These are phyloP conservation scores for Paracyclopina nana DNA, from an alignment of 1,140 invertebrate species.

Conservation along the genomic window DNA sequence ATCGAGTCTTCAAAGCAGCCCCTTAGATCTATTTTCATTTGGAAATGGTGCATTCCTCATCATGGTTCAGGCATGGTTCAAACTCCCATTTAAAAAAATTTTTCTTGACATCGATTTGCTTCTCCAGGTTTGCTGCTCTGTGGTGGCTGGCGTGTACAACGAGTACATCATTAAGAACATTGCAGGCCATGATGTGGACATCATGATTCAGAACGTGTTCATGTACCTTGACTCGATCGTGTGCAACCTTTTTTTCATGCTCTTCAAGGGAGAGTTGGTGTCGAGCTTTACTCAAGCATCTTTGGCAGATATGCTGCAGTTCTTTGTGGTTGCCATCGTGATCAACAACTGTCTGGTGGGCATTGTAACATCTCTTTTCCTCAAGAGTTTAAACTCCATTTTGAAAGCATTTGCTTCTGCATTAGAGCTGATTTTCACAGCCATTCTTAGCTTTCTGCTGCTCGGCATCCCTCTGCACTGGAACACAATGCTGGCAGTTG, in stretches of 20 bases:
- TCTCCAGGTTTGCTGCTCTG: slow-evolving; percentile 72
- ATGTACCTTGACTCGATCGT: slow-evolving; percentile 89
- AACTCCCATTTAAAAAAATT: neutral
- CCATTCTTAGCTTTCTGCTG: slow-evolving; percentile 53
- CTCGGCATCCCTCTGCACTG: slow-evolving; percentile 66
- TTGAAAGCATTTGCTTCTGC: slow-evolving; percentile 90
- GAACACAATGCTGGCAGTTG: slow-evolving; percentile 60
- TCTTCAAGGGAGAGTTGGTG: slow-evolving; percentile 37
- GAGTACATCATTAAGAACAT: slow-evolving; percentile 73
- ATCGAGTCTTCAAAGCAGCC: slow-evolving; percentile 13
- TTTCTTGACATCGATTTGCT: slow-evolving; percentile 20
- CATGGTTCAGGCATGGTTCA: slow-evolving; percentile 31
- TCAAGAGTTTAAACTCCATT: slow-evolving; percentile 82
- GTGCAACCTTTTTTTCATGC: slow-evolving; percentile 52
- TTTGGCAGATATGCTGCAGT: slow-evolving; percentile 31
- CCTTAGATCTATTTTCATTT: slow-evolving; percentile 24
- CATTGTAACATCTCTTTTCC: slow-evolving; percentile 79
- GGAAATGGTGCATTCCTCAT: slow-evolving; percentile 51
- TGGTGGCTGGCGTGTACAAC: slow-evolving; percentile 85
- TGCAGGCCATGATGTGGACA: slow-evolving; percentile 55
- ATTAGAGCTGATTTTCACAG: slow-evolving; percentile 74
- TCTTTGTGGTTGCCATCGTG: slow-evolving; percentile 56
- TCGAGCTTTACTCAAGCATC: slow-evolving; percentile 37
- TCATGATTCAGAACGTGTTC: slow-evolving; percentile 84
- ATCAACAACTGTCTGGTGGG: slow-evolving; percentile 75